Conservation (phyloP, 2,113 vertebrate species). For the Podocnemis expansa region DNA sequence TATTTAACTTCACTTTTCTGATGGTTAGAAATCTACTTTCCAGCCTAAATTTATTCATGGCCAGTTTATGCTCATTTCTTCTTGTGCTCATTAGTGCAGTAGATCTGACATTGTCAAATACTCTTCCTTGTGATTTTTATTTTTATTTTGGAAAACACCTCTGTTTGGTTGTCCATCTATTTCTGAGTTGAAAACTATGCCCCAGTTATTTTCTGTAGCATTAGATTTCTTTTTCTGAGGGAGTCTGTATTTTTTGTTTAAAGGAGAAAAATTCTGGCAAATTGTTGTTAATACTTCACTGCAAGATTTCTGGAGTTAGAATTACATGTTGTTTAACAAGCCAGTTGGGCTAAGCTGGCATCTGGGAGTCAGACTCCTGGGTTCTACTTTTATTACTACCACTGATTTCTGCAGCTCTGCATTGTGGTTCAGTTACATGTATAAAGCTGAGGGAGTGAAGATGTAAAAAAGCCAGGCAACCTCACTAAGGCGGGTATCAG, state of each 20-base stretch:
- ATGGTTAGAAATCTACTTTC: neutral
- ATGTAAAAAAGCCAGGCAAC: neutral
- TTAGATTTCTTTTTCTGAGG: neutral
- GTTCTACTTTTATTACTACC: neutral
- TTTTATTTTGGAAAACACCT: constrained; percentile 20
- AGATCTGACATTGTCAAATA: neutral
- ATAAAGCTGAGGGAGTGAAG: neutral
- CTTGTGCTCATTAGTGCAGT: neutral
- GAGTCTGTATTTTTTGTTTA: neutral
- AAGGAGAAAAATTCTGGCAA: neutral
- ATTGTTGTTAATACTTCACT: neutral
- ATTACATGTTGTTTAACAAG: neutral
- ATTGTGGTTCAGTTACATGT: neutral
- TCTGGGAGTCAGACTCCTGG: neutral
- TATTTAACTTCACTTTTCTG: neutral
- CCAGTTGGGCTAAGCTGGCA: neutral
- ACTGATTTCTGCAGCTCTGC: neutral
- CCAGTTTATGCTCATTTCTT: neutral
- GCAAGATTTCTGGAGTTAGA: neutral
- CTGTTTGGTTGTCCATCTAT: neutral
- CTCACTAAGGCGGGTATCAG: neutral
- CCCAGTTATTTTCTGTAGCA: neutral
- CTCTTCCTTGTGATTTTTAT: neutral
- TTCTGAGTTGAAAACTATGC: neutral
- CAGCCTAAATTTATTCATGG: neutral